A percentile compares a stretch with the other conserved stretches of the same genome.
phyloP scores from a whole-genome alignment of 2,888 invertebrate species.

The Philereme transversata region DNA sequence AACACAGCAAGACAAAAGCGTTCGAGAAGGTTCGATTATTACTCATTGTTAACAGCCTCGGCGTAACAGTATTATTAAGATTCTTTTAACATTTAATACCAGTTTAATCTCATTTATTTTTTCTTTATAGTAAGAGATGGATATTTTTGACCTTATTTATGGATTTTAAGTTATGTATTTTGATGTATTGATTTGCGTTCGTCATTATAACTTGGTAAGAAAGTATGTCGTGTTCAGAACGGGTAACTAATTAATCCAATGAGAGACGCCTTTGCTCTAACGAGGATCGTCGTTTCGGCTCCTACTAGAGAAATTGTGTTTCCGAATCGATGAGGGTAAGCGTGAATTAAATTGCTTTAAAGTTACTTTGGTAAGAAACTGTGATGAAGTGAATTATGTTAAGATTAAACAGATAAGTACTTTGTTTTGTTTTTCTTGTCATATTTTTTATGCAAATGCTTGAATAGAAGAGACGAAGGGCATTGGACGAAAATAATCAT shows the following conservation, averaged over 20 bases:
- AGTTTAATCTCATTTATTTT: too few relatives aligned
- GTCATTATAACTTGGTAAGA: constrained; percentile 40
- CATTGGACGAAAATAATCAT: too few relatives aligned
- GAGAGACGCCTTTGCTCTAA: constrained; percentile 75
- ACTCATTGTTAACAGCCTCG: too few relatives aligned
- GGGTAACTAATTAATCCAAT: constrained; percentile 80
- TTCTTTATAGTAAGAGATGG: too few relatives aligned
- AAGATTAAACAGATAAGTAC: too few relatives aligned
- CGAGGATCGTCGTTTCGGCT: constrained; percentile 74
- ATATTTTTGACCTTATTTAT: background rate
- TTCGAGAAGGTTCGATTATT: too few relatives aligned
- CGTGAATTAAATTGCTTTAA: constrained; percentile 39
- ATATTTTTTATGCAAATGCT: too few relatives aligned
- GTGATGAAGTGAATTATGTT: constrained; percentile 28
- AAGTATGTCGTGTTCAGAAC: constrained; percentile 70
- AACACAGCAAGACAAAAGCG: too few relatives aligned
- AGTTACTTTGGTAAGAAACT: constrained; percentile 43
- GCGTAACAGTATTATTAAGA: too few relatives aligned
- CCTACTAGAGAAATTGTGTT: constrained; percentile 66
- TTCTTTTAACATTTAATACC: too few relatives aligned
- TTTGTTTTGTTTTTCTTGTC: too few relatives aligned
- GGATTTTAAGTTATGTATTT: constrained; percentile 20
- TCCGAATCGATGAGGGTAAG: constrained; percentile 51
- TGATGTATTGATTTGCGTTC: constrained; percentile 34
- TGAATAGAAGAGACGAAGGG: too few relatives aligned